phyloP scores from a whole-genome alignment of 2,888 invertebrate genomes.

The Julus scandinavius region DNA sequence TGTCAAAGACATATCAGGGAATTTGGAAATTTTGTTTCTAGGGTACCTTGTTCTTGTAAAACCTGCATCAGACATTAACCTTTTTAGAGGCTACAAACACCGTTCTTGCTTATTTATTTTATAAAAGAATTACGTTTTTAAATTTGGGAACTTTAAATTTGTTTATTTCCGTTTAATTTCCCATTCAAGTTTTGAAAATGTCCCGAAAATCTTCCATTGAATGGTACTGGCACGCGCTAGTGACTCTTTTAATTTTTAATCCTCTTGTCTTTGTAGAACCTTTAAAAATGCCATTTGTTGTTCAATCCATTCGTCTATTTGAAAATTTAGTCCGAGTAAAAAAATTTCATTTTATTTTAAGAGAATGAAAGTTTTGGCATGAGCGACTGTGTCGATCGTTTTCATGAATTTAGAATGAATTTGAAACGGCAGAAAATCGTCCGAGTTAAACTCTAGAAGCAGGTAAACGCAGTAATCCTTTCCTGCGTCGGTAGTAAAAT shows the following conservation, averaged over 20 bases:
- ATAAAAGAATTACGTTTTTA: too few species aligned
- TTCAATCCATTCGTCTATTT: not conserved
- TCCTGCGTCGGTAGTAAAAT: constrained; percentile 15
- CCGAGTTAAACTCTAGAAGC: constrained; percentile 5
- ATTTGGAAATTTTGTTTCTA: too few species aligned
- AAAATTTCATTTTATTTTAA: not conserved
- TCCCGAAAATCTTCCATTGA: too few species aligned
- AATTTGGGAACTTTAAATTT: too few species aligned
- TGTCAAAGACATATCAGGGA: too few species aligned
- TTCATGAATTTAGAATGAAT: constrained; percentile 33
- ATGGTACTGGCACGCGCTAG: not conserved
- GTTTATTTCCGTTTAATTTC: too few species aligned
- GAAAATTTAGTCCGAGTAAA: too few species aligned
- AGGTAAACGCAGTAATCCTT: constrained; percentile 15
- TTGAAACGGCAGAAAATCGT: not conserved
- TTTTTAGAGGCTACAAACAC: too few species aligned
- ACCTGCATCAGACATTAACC: too few species aligned
- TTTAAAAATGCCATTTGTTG: not conserved
- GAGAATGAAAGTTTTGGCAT: constrained; percentile 33
- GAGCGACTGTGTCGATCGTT: constrained; percentile 33
- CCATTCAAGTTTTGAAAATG: too few species aligned
- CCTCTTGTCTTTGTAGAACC: not conserved
- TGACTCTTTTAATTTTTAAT: not conserved
- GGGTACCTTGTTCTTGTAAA: too few species aligned
- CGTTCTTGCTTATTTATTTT: too few species aligned